Evolutionary conservation across 2,113 vertebrate species (phyloP).

Genomic region (Brachypodius melanocephalos): DNA sequence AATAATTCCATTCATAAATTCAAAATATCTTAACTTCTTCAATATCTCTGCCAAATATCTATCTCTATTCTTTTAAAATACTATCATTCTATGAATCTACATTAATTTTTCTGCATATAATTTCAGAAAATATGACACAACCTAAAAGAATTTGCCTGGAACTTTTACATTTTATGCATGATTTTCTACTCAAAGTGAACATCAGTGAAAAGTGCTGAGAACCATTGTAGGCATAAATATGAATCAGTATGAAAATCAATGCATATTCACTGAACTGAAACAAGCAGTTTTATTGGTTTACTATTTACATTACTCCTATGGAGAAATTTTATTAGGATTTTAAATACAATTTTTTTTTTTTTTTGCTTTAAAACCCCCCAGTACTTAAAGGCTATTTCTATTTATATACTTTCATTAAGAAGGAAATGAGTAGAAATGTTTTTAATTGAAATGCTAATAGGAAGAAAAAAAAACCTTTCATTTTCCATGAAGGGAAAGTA

Average conservation of each 20-base stretch:
- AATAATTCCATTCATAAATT: not conserved
- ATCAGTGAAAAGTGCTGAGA: not conserved
- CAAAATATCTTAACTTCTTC: not conserved
- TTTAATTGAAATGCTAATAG: slow-evolving; percentile 61
- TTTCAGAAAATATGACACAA: not conserved
- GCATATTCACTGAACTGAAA: not conserved
- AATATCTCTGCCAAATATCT: not conserved
- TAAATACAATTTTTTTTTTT: not conserved
- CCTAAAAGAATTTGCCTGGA: not conserved
- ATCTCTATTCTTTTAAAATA: not conserved
- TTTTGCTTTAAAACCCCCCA: not conserved
- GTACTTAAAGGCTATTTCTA: slow-evolving; percentile 36
- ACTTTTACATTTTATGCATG: not conserved
- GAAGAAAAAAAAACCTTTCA: not conserved
- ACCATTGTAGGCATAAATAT: not conserved
- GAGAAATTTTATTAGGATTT: not conserved
- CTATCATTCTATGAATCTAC: not conserved
- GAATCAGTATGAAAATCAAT: not conserved
- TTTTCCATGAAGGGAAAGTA: slow-evolving; percentile 52
- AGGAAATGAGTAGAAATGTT: slow-evolving; percentile 40
- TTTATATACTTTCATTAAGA: slow-evolving; percentile 56
- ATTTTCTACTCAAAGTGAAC: not conserved
- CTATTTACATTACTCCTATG: not conserved
- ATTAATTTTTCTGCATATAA: not conserved
- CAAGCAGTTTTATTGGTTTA: not conserved